Evolutionary conservation across 2,888 invertebrate species (phyloP).

Genomic region (Eupithecia insigniata): DNA sequence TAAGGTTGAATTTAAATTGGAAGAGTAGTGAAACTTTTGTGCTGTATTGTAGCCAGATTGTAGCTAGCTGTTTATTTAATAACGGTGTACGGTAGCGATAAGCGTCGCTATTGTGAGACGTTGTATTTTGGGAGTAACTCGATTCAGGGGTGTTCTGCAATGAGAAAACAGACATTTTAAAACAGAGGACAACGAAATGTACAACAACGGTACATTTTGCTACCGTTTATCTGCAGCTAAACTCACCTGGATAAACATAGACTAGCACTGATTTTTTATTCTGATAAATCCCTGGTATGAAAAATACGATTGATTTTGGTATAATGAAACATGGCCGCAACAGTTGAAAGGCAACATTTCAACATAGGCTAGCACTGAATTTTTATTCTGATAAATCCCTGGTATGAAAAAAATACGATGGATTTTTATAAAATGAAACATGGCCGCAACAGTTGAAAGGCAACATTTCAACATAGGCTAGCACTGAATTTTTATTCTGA

Average conservation of each 20-base stretch:
- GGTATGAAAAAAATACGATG: background rate
- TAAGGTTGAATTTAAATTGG: constrained; percentile 24
- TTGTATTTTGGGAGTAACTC: constrained; percentile 42
- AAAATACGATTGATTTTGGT: background rate
- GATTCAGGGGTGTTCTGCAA: constrained; percentile 33
- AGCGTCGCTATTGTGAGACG: constrained; percentile 67
- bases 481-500: background rate
- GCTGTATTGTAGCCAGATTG: constrained; percentile 46
- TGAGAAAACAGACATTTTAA: constrained; percentile 18
- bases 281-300: background rate
- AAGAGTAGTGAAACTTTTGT: constrained; percentile 25
- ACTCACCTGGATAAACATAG: background rate
- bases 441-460: too few species aligned
- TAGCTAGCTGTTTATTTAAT: constrained; percentile 76
- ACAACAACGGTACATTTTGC: too few species aligned
- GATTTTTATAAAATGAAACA: background rate
- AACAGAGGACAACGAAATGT: background rate
- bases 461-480: background rate
- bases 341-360: too few species aligned
- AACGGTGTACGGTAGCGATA: constrained; percentile 73
- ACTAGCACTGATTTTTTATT: background rate
- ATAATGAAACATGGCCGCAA: too few species aligned
- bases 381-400: background rate
- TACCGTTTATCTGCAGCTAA: too few species aligned
- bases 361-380: background rate